Base-by-base conservation (phyloP, 2,113 vertebrate species). In the Pomatostomus ruficeps region DNA sequence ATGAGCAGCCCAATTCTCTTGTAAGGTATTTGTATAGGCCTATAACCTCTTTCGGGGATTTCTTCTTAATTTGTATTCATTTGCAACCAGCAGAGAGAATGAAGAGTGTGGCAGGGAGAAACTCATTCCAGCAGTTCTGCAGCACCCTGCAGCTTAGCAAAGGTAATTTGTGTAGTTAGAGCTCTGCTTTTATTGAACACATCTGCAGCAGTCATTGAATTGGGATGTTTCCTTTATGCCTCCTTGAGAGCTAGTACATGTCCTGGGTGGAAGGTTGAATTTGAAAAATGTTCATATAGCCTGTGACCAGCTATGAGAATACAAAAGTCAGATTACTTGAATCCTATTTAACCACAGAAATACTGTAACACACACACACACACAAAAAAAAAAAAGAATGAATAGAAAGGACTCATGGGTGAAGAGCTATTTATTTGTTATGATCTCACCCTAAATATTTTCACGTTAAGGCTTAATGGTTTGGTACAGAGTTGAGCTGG, bases 381-480 rank as follows among this genome's bases (percentile, higher is more conserved):
- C 11, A 42, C 11, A 26, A 7, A 48, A 17, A 48, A 65, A 78
- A 82, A 62, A 84, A 28, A 85, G 26, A 91, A 91, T 80, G 79
- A 85, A 74, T 25, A 82, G 88, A 58, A 91, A 83, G 81, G 85
- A 91, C 51, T 92, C 80, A 19, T 58, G 75, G 66, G 46, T 83
- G 88, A 94, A 84, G 57, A 91, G 51, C 92, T 94, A 95, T 94
- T 97, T 97, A 97, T 97, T 97, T 96, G 93, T 96, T 97, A 94
- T 96, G 92, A 95, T 96, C 93, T 98, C 92, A 94, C 85, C 91
- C 63, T 96, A 91, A 96, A 96, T 91, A 95, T 97, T 95, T 96
- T 95, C 72, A 93, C 12, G 20, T 95, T 97, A 93, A 38, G 71
- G 45, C 65, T 97, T 93, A 87, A 80, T 93, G 84, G 70, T 95